Evolutionary conservation across 2,797 vertebrate genomes (phyloP).

Genomic region (Rachycentron canadum): DNA sequence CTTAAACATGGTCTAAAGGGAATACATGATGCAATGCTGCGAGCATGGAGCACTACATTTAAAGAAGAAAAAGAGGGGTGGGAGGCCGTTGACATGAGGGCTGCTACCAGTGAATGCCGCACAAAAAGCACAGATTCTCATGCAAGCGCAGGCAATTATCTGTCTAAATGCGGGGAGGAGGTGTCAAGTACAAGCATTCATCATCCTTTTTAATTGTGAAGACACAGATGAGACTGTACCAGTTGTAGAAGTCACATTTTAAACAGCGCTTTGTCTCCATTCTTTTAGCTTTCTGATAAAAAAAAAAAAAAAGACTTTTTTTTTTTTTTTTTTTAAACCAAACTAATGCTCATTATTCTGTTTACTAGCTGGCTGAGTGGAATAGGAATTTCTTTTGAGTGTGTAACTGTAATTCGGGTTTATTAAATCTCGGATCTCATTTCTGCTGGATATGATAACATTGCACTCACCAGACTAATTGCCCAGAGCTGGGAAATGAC

Average conservation of each 20-base stretch:
- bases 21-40: conserved; percentile 42
- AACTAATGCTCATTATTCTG: neutral
- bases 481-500: neutral
- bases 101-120: conserved; percentile 5
- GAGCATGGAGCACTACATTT: conserved; percentile 19
- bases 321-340: neutral
- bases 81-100: conserved; percentile 24
- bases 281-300: conserved; percentile 7
- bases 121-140: conserved; percentile 23
- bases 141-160: conserved; percentile 27
- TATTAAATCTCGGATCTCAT: conserved; percentile 2
- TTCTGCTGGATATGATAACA: neutral
- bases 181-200: conserved; percentile 9
- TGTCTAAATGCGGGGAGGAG: conserved; percentile 10
- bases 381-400: neutral
- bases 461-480: neutral
- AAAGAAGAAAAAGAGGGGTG: conserved; percentile 23
- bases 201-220: conserved; percentile 19
- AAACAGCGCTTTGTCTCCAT: neutral
- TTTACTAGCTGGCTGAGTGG: neutral
- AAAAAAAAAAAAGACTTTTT: neutral
- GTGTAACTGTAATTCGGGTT: neutral
- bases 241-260: neutral
- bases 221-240: conserved; percentile 4
- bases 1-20: conserved; percentile 48